Evolutionary conservation across 2,888 invertebrate genomes (phyloP).

Genomic region (Spialia ferax): DNA sequence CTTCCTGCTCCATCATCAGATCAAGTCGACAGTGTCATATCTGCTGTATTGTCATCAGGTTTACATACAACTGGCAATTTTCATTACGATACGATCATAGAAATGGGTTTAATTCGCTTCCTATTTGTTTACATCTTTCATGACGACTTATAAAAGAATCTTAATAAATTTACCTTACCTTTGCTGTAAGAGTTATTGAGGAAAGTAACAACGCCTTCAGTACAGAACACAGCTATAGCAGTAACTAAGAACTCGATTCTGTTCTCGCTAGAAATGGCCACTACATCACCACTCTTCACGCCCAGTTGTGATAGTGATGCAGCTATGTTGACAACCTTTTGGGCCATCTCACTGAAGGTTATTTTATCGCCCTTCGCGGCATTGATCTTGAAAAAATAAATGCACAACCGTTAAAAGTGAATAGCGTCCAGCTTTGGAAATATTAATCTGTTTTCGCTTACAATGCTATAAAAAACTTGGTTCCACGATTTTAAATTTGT

Average conservation of each 20-base stretch:
- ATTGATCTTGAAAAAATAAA: constrained; percentile 51
- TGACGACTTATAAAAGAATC: too few species aligned
- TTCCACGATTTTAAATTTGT: too few species aligned
- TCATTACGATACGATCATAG: too few species aligned
- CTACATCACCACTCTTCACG: constrained; percentile 56
- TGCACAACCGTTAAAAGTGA: neutral
- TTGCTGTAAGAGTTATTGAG: constrained; percentile 61
- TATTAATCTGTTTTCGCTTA: too few species aligned
- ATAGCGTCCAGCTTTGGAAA: too few species aligned
- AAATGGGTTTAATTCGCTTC: too few species aligned
- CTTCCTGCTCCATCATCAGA: too few species aligned
- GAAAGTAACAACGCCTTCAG: constrained; percentile 58
- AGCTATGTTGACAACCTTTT: constrained; percentile 58
- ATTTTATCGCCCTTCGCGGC: constrained; percentile 56
- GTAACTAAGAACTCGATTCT: constrained; percentile 58
- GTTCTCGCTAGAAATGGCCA: constrained; percentile 64
- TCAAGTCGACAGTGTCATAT: too few species aligned
- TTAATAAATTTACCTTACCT: constrained; percentile 51
- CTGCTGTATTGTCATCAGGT: too few species aligned
- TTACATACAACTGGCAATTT: too few species aligned
- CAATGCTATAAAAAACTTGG: too few species aligned
- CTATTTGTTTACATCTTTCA: too few species aligned
- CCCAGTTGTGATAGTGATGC: constrained; percentile 53
- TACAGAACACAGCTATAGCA: constrained; percentile 55
- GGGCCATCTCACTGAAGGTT: constrained; percentile 56